Evolutionary conservation across 2,113 vertebrate genomes (phyloP).

Genomic region (Myotis yumanensis): DNA sequence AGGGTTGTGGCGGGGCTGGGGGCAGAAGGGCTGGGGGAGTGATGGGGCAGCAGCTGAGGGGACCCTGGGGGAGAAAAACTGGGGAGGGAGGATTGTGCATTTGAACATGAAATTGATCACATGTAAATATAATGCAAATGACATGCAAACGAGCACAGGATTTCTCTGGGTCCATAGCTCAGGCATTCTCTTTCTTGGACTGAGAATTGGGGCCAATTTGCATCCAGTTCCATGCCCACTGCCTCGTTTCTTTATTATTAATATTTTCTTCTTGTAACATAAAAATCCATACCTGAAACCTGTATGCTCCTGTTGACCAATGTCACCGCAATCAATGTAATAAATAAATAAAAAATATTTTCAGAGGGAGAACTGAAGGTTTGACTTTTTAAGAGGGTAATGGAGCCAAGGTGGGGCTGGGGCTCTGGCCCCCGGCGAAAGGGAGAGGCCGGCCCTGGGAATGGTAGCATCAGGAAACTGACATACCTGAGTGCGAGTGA

Average conservation of each 20-base stretch:
- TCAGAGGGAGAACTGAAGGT: background rate
- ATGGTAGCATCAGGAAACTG: background rate
- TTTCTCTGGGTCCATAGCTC: conserved; percentile 54
- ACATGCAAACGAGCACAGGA: conserved; percentile 68
- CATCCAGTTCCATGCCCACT: conserved; percentile 20
- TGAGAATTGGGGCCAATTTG: conserved; percentile 63
- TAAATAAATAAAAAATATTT: background rate
- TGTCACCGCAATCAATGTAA: too few species aligned
- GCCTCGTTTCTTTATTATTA: conserved; percentile 37
- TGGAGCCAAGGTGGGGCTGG: background rate
- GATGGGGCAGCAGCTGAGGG: conserved; percentile 11
- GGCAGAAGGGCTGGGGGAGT: background rate
- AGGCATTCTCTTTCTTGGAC: conserved; percentile 36
- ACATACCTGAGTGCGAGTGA: background rate
- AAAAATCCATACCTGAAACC: too few species aligned
- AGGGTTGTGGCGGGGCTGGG: background rate
- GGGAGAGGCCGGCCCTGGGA: background rate
- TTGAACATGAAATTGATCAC: conserved; percentile 73
- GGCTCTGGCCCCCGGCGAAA: background rate
- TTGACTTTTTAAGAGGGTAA: background rate
- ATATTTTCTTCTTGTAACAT: background rate
- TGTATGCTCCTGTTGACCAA: too few species aligned
- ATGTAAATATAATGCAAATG: conserved; percentile 78
- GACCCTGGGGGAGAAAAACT: conserved; percentile 1
- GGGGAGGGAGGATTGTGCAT: conserved; percentile 42